These are phyloP conservation scores for Eulemur rufifrons DNA, from an alignment of 2,113 vertebrate species.

Conservation along the genomic window DNA sequence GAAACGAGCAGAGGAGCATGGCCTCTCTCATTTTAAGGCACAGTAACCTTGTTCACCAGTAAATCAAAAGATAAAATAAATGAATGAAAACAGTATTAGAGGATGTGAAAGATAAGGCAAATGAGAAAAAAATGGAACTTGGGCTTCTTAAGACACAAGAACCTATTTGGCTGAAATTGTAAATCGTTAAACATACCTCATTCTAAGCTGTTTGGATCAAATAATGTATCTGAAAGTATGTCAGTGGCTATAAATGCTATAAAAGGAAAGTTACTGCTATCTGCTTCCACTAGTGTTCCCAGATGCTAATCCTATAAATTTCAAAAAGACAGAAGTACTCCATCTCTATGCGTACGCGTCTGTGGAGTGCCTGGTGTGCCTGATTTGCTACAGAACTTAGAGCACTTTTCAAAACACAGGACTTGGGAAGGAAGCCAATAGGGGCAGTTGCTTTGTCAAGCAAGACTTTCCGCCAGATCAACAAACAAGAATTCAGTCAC, in stretches of 20 bases:
- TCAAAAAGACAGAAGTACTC: neutral
- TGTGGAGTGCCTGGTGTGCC: neutral
- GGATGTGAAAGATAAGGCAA: neutral
- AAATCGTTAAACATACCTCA: neutral
- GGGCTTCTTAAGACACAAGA: neutral
- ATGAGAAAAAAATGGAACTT: neutral
- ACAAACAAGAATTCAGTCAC: constrained; percentile 10
- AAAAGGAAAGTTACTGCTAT: neutral
- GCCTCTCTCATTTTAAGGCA: neutral
- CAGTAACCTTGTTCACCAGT: neutral
- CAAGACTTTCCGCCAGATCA: constrained; percentile 14
- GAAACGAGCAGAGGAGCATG: neutral
- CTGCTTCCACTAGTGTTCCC: neutral
- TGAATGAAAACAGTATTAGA: neutral
- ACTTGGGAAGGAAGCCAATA: neutral
- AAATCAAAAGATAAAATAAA: neutral
- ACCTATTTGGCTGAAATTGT: neutral
- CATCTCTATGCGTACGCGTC: neutral
- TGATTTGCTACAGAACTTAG: neutral
- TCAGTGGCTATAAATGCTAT: neutral
- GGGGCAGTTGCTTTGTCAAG: neutral
- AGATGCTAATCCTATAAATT: neutral
- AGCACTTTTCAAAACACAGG: neutral
- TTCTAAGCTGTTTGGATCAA: neutral
- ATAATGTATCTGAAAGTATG: neutral